Percentiles rank a stretch among this genome's conserved stretches.
Conservation (phyloP, 2,888 invertebrate genomes). For the Andricus quercusramuli region DNA sequence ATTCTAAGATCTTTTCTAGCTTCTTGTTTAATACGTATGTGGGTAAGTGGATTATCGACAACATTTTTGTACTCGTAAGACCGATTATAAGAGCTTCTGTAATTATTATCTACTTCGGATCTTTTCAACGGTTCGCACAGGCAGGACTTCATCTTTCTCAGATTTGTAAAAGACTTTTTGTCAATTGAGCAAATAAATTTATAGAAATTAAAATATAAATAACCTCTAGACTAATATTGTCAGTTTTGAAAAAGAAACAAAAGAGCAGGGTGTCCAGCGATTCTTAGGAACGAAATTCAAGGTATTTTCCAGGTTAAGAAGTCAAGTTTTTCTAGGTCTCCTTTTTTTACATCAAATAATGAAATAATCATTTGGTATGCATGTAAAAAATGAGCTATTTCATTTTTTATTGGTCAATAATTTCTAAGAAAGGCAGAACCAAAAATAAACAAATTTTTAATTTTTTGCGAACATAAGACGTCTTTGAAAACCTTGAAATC, state of each 20-base stretch:
- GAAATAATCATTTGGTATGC: no score
- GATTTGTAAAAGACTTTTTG: neutral
- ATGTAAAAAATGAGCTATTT: no score
- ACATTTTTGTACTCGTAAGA: slow-evolving; percentile 55
- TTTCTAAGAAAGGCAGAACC: no score
- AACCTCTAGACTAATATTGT: slow-evolving; percentile 7
- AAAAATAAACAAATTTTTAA: no score
- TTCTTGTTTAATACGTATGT: slow-evolving; percentile 8
- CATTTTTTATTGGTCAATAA: no score
- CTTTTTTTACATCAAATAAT: no score
- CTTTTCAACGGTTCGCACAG: slow-evolving; percentile 7
- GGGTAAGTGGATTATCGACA: slow-evolving; percentile 48
- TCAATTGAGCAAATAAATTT: neutral
- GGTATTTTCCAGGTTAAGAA: no score
- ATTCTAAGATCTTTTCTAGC: neutral
- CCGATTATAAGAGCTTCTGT: slow-evolving; percentile 53
- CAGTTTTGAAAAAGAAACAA: neutral
- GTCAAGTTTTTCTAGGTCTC: no score
- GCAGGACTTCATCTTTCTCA: neutral
- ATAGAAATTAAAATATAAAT: neutral
- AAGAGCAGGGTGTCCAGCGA: no score
- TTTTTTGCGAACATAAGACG: no score
- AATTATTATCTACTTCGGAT: slow-evolving; percentile 31
- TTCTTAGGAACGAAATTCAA: no score
- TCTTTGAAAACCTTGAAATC: no score